Evolutionary conservation across 2,888 invertebrate species (phyloP).

Genomic region (Hirtodrosophila cameraria): DNA sequence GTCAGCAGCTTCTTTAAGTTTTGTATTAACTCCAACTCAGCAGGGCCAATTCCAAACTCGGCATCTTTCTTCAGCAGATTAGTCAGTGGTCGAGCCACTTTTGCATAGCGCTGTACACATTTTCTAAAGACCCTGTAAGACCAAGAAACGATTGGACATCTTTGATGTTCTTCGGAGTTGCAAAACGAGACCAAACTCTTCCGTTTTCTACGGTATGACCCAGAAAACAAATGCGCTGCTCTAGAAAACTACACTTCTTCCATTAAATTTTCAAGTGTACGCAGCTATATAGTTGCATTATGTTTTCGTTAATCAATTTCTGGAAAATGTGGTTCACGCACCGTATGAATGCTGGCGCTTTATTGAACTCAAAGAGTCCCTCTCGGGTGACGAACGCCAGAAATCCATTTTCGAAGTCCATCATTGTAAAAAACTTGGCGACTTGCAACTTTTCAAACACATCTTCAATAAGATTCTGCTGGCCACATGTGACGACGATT

Average conservation of each 20-base stretch:
- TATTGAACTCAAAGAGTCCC: conserved; percentile 21
- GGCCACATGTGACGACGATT: too few relatives aligned
- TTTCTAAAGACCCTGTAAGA: too few relatives aligned
- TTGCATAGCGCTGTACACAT: too few relatives aligned
- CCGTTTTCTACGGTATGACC: conserved; percentile 26
- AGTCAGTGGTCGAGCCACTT: too few relatives aligned
- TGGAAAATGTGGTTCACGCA: conserved; percentile 24
- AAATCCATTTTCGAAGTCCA: conserved; percentile 5
- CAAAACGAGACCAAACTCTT: conserved; percentile 23
- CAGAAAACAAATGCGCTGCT: conserved; percentile 19
- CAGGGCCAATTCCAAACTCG: too few relatives aligned
- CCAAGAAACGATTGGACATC: too few relatives aligned
- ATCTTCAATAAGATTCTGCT: conserved; percentile 20
- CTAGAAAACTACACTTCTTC: conserved; percentile 26
- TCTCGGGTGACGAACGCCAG: conserved; percentile 11
- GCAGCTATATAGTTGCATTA: background rate
- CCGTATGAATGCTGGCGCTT: conserved; percentile 17
- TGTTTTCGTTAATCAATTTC: conserved; percentile 4
- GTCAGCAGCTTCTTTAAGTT: too few relatives aligned
- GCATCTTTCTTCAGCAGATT: too few relatives aligned
- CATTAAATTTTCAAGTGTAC: conserved; percentile 25
- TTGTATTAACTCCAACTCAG: too few relatives aligned
- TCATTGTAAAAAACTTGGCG: background rate
- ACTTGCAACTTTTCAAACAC: conserved; percentile 4
- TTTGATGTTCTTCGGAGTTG: conserved; percentile 19